Conservation (phyloP, 1,140 invertebrate genomes). For the Bicyclus anynana region DNA sequence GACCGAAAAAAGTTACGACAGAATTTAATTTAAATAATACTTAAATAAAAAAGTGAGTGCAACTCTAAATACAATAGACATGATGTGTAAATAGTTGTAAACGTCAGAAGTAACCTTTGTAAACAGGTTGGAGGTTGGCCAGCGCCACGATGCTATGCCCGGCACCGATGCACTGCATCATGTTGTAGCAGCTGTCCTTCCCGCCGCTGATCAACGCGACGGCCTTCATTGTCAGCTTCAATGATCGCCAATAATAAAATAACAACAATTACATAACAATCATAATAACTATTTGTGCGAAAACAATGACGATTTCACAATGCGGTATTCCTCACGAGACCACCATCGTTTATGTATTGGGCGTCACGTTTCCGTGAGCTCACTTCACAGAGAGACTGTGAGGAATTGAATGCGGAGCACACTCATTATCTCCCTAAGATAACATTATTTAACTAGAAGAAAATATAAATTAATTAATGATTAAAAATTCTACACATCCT, state of each 20-base stretch:
- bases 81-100: conserved; percentile 34
- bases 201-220: conserved; percentile 96
- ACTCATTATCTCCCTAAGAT: conserved; percentile 66
- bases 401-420: conserved; percentile 32
- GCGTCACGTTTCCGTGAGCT: conserved; percentile 17
- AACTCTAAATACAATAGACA: neutral
- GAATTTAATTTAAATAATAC: too few relatives aligned
- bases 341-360: conserved; percentile 37
- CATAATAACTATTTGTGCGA: conserved; percentile 59
- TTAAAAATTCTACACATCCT: conserved; percentile 29
- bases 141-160: conserved; percentile 98
- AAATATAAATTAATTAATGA: conserved; percentile 37
- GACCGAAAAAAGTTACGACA: too few relatives aligned
- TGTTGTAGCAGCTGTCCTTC: conserved; percentile 99
- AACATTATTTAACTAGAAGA: conserved; percentile 53
- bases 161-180: conserved; percentile 97
- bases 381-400: conserved; percentile 19
- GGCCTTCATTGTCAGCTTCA: conserved; percentile 84
- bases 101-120: conserved; percentile 82
- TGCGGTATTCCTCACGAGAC: conserved; percentile 46
- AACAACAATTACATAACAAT: conserved; percentile 69
- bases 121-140: conserved; percentile 94
- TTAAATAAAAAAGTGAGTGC: too few relatives aligned
- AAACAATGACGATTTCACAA: conserved; percentile 55
- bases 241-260: conserved; percentile 41